Conservation (phyloP, 2,113 vertebrate species). For the Pseudorasbora parva region DNA sequence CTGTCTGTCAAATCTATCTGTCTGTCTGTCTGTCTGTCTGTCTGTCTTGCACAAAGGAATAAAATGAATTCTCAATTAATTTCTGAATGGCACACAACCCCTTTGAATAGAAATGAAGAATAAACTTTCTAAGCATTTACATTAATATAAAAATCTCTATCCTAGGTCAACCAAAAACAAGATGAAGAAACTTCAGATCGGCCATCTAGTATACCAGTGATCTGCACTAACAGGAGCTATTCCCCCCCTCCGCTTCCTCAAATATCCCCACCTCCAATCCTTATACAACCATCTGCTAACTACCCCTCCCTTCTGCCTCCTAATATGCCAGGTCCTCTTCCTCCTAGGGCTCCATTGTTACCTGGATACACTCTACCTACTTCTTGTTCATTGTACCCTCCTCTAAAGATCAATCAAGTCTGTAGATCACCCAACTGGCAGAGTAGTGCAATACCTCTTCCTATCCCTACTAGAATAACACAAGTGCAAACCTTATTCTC, state of each 20-base stretch:
- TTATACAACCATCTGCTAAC: slow-evolving; percentile 78
- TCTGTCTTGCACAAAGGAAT: no score
- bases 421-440: slow-evolving; percentile 27
- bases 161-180: slow-evolving; percentile 81
- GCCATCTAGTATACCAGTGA: slow-evolving; percentile 65
- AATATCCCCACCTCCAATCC: slow-evolving; percentile 70
- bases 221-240: slow-evolving; percentile 22
- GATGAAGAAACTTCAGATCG: slow-evolving; percentile 81
- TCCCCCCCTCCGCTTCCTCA: slow-evolving; percentile 70
- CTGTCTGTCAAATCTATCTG: no score
- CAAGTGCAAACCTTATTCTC: slow-evolving; percentile 41
- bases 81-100: no score
- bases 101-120: no score
- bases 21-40: no score
- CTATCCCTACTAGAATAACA: slow-evolving; percentile 54
- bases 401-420: slow-evolving; percentile 24
- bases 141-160: background rate
- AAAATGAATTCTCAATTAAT: no score
- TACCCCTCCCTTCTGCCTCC: slow-evolving; percentile 68
- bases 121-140: background rate
- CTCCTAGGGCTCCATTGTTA: slow-evolving; percentile 40
- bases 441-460: slow-evolving; percentile 41
- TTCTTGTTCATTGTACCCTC: background rate
- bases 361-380: slow-evolving; percentile 65
- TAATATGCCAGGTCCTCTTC: slow-evolving; percentile 63